Evolutionary conservation across 2,888 invertebrate genomes (phyloP).

Genomic region (Rotaria magnacalcarata): DNA sequence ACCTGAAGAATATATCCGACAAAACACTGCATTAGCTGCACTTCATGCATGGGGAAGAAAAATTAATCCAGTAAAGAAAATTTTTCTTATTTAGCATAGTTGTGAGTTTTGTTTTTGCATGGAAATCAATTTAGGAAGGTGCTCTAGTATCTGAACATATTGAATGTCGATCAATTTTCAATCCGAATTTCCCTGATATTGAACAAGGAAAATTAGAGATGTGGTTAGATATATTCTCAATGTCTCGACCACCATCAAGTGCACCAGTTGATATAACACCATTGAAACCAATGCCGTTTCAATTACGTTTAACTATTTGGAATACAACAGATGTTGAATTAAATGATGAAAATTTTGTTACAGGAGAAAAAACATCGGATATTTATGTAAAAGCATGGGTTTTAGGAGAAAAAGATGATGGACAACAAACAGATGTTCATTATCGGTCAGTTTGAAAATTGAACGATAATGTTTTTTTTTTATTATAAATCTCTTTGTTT

Average conservation of each 20-base stretch:
- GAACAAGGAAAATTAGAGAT: slow-evolving; percentile 46
- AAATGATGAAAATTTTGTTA: slow-evolving; percentile 46
- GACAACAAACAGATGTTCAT: slow-evolving; percentile 39
- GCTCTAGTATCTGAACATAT: slow-evolving; percentile 47
- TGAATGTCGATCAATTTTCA: slow-evolving; percentile 47
- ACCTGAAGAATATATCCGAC: slow-evolving; percentile 46
- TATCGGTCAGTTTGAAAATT: slow-evolving; percentile 13
- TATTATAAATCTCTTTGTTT: no score
- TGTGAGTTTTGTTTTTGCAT: neutral
- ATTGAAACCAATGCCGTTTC: slow-evolving; percentile 46
- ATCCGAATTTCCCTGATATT: slow-evolving; percentile 46
- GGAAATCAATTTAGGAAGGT: neutral
- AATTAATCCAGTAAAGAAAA: neutral
- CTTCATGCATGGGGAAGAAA: slow-evolving; percentile 65
- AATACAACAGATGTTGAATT: slow-evolving; percentile 46
- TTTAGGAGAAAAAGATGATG: slow-evolving; percentile 41
- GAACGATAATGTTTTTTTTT: no score
- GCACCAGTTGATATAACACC: slow-evolving; percentile 47
- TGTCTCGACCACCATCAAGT: neutral
- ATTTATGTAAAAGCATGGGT: slow-evolving; percentile 47
- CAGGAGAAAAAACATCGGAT: slow-evolving; percentile 47
- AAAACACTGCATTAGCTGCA: slow-evolving; percentile 39
- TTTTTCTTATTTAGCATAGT: no score
- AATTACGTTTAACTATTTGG: slow-evolving; percentile 46
- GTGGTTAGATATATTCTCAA: slow-evolving; percentile 47